A percentile compares a stretch with the other conserved stretches of the same genome.
Evolutionary conservation across 2,113 vertebrate genomes (phyloP).

Genomic region (Thomomys bottae): DNA sequence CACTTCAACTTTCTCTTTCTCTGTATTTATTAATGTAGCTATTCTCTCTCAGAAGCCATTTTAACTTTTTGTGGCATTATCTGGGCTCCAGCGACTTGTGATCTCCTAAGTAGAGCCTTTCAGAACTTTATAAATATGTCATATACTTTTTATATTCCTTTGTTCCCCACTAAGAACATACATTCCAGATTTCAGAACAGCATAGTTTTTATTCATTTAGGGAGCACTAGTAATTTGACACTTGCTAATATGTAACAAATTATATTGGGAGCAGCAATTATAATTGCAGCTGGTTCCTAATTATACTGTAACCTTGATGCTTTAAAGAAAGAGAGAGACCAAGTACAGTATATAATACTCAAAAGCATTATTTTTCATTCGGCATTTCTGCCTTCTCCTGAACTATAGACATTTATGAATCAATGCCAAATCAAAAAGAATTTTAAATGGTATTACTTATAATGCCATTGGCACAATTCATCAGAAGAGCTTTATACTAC

Average conservation of each 20-base stretch:
- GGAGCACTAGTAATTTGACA: slow-evolving; percentile 74
- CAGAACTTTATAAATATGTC: slow-evolving; percentile 74
- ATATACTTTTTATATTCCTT: slow-evolving; percentile 66
- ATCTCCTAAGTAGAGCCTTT: slow-evolving; percentile 74
- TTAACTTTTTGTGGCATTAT: slow-evolving; percentile 56
- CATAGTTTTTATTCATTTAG: slow-evolving; percentile 78
- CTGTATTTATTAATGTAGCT: slow-evolving; percentile 56
- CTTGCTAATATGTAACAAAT: slow-evolving; percentile 79
- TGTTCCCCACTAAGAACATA: slow-evolving; percentile 68
- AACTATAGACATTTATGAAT: neutral
- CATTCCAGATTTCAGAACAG: slow-evolving; percentile 56
- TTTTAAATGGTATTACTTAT: neutral
- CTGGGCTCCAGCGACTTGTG: slow-evolving; percentile 65
- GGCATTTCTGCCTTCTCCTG: slow-evolving; percentile 32
- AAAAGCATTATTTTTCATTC: slow-evolving; percentile 48
- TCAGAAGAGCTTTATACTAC: neutral
- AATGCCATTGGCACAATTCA: neutral
- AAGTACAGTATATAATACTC: slow-evolving; percentile 60
- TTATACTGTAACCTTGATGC: slow-evolving; percentile 76
- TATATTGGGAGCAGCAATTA: slow-evolving; percentile 76
- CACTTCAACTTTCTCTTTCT: slow-evolving; percentile 31
- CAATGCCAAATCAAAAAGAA: slow-evolving; percentile 31
- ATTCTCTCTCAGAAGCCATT: slow-evolving; percentile 55
- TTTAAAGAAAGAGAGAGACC: slow-evolving; percentile 64
- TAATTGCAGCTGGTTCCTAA: slow-evolving; percentile 75